Percentiles rank a stretch among this genome's conserved stretches.
Evolutionary conservation across 2,113 vertebrate species (phyloP).

Genomic region (Tyrannus savana): DNA sequence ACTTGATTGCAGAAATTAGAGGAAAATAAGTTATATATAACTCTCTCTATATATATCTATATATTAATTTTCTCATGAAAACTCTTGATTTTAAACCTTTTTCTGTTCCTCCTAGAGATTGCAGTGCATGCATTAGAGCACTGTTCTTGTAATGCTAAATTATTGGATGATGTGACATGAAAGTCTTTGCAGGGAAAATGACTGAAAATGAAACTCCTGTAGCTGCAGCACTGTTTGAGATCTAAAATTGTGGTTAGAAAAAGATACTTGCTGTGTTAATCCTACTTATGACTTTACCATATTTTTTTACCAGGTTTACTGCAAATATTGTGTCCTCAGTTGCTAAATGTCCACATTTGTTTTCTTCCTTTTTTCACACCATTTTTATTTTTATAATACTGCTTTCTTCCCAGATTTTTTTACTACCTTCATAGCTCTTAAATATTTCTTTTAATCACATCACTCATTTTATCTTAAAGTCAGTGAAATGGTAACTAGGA

Average conservation of each 20-base stretch:
- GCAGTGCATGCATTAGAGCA: background rate
- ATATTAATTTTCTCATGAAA: background rate
- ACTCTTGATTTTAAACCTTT: background rate
- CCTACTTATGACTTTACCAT: background rate
- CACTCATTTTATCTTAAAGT: background rate
- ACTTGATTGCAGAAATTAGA: background rate
- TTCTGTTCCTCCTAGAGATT: background rate
- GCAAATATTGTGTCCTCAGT: background rate
- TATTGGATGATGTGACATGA: background rate
- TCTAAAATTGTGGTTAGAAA: background rate
- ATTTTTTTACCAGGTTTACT: background rate
- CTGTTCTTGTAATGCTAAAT: background rate
- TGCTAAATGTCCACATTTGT: background rate
- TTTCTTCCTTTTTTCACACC: background rate
- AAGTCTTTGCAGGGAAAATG: background rate
- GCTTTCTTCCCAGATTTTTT: background rate
- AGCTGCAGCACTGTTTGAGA: background rate
- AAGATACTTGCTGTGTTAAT: background rate
- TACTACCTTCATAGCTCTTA: background rate
- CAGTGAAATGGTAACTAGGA: background rate
- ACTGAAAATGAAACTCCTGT: background rate
- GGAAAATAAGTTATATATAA: background rate
- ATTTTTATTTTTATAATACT: background rate
- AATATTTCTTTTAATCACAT: background rate
- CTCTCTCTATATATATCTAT: background rate